Percentiles rank a stretch among this genome's conserved stretches.
Evolutionary conservation across 2,888 invertebrate genomes (phyloP).

Genomic region (Dendrolimus houi): DNA sequence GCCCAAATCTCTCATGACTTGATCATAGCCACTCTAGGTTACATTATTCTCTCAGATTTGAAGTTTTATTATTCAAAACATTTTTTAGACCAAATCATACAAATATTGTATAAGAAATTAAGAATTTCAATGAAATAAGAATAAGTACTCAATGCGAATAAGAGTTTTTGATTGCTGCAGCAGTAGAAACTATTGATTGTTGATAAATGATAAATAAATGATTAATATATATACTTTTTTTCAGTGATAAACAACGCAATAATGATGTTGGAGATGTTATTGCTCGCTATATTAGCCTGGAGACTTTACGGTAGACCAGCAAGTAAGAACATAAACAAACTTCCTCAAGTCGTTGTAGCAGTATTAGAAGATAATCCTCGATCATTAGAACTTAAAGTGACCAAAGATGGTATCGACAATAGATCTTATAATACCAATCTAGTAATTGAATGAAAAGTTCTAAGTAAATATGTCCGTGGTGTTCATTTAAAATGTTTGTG

Average conservation of each 20-base stretch:
- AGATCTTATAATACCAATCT: slow-evolving; percentile 24
- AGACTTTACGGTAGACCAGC: slow-evolving; percentile 73
- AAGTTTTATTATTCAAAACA: no score
- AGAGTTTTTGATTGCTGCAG: background rate
- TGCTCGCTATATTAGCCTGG: slow-evolving; percentile 79
- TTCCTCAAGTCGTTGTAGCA: slow-evolving; percentile 44
- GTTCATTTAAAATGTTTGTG: background rate
- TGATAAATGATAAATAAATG: no score
- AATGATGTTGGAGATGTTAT: slow-evolving; percentile 82
- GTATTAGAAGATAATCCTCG: slow-evolving; percentile 44
- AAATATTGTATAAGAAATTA: no score
- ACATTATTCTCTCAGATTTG: no score
- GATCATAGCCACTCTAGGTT: no score
- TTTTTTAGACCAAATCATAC: no score
- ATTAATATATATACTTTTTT: slow-evolving; percentile 20
- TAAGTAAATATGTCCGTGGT: background rate
- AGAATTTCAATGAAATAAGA: background rate
- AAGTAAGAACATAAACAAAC: slow-evolving; percentile 37
- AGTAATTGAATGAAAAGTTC: slow-evolving; percentile 9
- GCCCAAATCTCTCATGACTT: no score
- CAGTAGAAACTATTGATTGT: background rate
- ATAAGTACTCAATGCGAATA: background rate
- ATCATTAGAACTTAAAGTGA: slow-evolving; percentile 25
- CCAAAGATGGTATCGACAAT: slow-evolving; percentile 32
- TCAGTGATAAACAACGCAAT: slow-evolving; percentile 81